Conservation (phyloP, 2,888 invertebrate genomes). For the Scrobipalpa costella region DNA sequence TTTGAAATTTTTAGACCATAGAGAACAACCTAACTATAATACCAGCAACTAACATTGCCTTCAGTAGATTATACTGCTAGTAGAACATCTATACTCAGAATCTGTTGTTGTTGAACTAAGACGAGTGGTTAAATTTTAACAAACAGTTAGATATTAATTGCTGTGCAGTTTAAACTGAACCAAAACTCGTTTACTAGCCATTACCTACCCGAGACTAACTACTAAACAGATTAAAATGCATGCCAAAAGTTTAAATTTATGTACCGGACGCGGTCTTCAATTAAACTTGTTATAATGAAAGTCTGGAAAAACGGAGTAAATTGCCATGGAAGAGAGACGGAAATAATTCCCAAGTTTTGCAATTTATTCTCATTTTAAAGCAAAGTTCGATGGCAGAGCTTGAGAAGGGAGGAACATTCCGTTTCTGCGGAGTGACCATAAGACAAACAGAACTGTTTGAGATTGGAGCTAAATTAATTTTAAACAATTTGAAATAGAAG, state of each 20-base stretch:
- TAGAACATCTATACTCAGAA: too few species aligned
- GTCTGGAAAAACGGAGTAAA: conserved; percentile 70
- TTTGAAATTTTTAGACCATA: too few species aligned
- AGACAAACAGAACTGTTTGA: not conserved
- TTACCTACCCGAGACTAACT: conserved; percentile 49
- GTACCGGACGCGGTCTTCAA: conserved; percentile 75
- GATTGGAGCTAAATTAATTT: not conserved
- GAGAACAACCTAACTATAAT: too few species aligned
- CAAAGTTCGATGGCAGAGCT: conserved; percentile 58
- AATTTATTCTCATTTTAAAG: conserved; percentile 73
- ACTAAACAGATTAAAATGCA: conserved; percentile 75
- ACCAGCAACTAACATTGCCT: too few species aligned
- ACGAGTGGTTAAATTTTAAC: not conserved
- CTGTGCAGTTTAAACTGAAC: conserved; percentile 37
- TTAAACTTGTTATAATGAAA: conserved; percentile 77
- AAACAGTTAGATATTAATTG: conserved; percentile 34
- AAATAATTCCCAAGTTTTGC: conserved; percentile 73
- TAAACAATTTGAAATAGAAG: not conserved
- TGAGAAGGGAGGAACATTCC: conserved; percentile 4
- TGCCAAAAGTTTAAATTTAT: conserved; percentile 76
- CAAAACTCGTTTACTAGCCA: conserved; percentile 63
- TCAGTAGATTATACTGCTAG: too few species aligned
- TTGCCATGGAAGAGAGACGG: conserved; percentile 63
- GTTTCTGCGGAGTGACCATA: conserved; percentile 14
- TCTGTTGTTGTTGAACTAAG: not conserved